Conservation (phyloP, 2,113 vertebrate species). For the Willisornis vidua region DNA sequence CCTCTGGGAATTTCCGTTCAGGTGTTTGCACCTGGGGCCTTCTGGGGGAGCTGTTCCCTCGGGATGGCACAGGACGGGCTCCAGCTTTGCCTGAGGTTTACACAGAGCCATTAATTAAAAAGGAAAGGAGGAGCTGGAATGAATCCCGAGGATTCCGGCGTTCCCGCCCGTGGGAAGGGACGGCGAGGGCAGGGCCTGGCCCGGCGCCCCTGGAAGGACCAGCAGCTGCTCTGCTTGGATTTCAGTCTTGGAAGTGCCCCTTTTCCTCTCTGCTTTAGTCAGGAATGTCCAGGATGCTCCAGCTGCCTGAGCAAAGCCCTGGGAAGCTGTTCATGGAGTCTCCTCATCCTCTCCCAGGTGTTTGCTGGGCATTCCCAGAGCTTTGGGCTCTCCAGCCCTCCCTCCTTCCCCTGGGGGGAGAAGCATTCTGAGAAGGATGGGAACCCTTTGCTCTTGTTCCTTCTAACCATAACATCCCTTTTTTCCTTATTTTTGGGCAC, state of each 20-base stretch:
- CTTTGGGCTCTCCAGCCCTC: not conserved
- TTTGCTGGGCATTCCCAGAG: not conserved
- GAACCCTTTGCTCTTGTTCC: not conserved
- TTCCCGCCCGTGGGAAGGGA: not conserved
- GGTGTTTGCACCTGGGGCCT: not conserved
- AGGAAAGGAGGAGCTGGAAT: not conserved
- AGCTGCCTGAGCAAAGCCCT: too few species aligned
- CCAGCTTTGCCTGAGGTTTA: not conserved
- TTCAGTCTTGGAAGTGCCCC: rapidly evolving
- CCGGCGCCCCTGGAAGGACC: not conserved
- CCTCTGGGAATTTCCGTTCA: not conserved
- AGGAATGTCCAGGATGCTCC: not conserved
- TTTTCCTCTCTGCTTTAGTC: not conserved
- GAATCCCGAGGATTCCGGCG: not conserved
- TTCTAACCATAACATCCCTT: not conserved
- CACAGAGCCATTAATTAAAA: not conserved
- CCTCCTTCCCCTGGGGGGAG: not conserved
- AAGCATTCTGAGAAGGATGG: not conserved
- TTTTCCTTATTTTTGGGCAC: not conserved
- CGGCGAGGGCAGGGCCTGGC: rapidly evolving
- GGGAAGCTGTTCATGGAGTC: not conserved
- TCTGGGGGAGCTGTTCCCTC: not conserved
- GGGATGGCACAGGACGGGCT: not conserved
- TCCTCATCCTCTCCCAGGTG: not conserved
- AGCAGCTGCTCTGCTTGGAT: rapidly evolving